Base-by-base conservation (phyloP, 2,888 invertebrate genomes). In the Drosophila nigritarsus region DNA sequence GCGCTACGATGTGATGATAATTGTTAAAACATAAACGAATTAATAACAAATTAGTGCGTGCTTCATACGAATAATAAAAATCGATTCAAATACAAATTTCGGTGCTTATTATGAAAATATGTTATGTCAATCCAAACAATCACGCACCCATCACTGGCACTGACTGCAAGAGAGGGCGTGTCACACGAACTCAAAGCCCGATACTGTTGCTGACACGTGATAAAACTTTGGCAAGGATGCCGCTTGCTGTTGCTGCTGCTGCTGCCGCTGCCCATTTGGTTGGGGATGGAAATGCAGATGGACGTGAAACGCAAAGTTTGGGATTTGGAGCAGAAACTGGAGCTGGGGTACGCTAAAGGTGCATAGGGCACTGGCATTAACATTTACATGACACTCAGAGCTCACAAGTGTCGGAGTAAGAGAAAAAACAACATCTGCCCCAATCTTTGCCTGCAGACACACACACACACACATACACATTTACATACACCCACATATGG, bases 201-300 rank as follows among this genome's bases (percentile, higher is more conserved):
- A 75, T 89, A 78, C 88, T 89, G 89, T 73, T 82, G 75, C 88
- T 87, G 87, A 89, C 87, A 87, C 87, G 90, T 87, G 87, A 89
- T 87, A 87, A 87, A 87, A 85, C 88, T 89, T 83, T 88, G 72
- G 62, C 88, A 69, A 75, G 60, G 66, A 73, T 48, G 67, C 70
- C 83, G 59, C 62, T 56, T 65, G 63, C 62, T 60, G 58, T 50
- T 63, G 65, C 66, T 60, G 53, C 50, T 55, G 62, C 42, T 53
- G 9, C 50, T 55, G 48, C 50, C 55, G 49, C 53, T 71, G 54
- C 54, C 54, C 53, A 30, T n/a, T 53, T 56, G 11, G 48, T 49
- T 55, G 42, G 51, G 27, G 32, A 8, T 54, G 65, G 24, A 60
- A 55, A 24, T 71, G 67, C 61, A 67, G 67, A 62, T 67, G 66